phyloP scores from a whole-genome alignment of 2,113 vertebrate species.

The Coptodon rendalli region DNA sequence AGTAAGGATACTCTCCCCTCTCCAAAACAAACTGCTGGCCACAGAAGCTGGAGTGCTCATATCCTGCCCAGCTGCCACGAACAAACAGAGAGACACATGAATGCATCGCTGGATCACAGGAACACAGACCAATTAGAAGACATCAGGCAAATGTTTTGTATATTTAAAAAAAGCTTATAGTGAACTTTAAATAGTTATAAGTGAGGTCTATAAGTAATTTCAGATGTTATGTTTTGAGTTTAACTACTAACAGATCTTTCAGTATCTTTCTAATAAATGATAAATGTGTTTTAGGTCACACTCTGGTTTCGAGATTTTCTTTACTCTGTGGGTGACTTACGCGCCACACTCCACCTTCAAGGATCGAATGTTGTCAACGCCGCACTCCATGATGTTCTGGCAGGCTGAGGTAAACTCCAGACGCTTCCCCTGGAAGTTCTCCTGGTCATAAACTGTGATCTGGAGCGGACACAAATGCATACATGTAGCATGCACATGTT shows the following conservation, averaged over 20 bases:
- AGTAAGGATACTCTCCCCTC: slow-evolving; percentile 91
- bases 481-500: slow-evolving; percentile 20
- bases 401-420: slow-evolving; percentile 88
- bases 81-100: background rate
- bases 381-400: slow-evolving; percentile 85
- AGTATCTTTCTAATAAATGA: background rate
- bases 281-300: background rate
- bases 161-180: background rate
- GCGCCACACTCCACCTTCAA: slow-evolving; percentile 91
- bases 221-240: background rate
- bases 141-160: background rate
- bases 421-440: slow-evolving; percentile 93
- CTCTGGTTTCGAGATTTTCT: background rate
- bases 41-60: slow-evolving; percentile 91
- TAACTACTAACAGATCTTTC: background rate
- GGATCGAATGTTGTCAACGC: slow-evolving; percentile 86
- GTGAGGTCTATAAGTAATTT: background rate
- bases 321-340: slow-evolving; percentile 74
- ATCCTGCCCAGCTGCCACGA: slow-evolving; percentile 85
- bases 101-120: background rate
- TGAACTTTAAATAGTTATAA: background rate
- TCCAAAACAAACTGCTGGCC: slow-evolving; percentile 97
- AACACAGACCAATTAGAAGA: background rate
- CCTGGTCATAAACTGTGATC: slow-evolving; percentile 93
- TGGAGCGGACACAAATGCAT: slow-evolving; percentile 57